Conservation (phyloP, 2,113 vertebrate species). For the Phyllostomus discolor region DNA sequence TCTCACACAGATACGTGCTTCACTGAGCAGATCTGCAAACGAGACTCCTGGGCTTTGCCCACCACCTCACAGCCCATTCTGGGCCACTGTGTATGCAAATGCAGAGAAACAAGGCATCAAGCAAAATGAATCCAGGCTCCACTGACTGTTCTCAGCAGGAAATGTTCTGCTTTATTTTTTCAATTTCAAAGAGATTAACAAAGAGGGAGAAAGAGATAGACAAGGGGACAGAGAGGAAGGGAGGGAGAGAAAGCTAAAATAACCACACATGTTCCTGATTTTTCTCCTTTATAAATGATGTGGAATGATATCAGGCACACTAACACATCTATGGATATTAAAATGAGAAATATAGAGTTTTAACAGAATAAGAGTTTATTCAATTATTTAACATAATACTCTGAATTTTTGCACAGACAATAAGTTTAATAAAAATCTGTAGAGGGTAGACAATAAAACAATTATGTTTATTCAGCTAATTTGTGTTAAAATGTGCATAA, state of each 20-base stretch:
- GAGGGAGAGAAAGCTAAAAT: background rate
- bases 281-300: conserved; percentile 27
- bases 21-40: background rate
- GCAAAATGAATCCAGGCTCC: background rate
- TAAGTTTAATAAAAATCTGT: background rate
- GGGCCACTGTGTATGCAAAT: background rate
- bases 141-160: background rate
- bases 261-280: background rate
- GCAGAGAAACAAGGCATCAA: background rate
- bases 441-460: background rate
- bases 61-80: background rate
- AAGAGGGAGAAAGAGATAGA: background rate
- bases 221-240: too few relatives aligned
- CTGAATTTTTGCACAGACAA: background rate
- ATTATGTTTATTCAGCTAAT: conserved; percentile 30
- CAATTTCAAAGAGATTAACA: background rate
- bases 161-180: background rate
- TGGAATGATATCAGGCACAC: background rate
- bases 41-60: background rate
- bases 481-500: background rate
- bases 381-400: conserved; percentile 2
- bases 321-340: conserved; percentile 14
- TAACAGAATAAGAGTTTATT: background rate
- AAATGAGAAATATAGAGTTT: background rate
- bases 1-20: conserved; percentile 22